Base-by-base conservation (phyloP, 64 coral and sea anemone species). In the Montipora efflorescens region DNA sequence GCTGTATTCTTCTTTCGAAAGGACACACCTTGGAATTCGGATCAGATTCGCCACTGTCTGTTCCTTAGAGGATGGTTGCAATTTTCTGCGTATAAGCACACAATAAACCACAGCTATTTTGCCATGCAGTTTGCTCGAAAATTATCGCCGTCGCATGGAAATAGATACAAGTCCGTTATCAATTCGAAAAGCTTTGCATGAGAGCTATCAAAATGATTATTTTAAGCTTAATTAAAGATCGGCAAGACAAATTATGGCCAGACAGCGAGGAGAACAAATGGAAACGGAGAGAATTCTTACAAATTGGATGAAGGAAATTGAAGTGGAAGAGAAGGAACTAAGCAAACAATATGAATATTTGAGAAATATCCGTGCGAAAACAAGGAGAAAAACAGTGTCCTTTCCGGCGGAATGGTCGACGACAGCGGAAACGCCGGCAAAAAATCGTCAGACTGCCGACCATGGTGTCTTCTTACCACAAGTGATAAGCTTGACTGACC, bases 101-200 rank as follows among this genome's bases (percentile, higher is more conserved):
- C 28, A 8, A 95, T 97, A 92, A 97, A 94, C 59, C 87, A 86
- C 64, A 76, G 88, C 50, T 94, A 91, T 78, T 88, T 94, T 61
- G 94, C 89, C 36, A 36, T 36, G 28, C 20, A 82, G 72, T 78
- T 45, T 95, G 5, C 53, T 95, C 47, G 90, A 98, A 61, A 79
- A 77, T 66, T 90, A 98, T 68, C 92, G 89, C 16, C 80, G 88
- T 4, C 88, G 92, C 59, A 57, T 95, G 75, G 78, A 92, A 18
- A 48, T 87, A 6, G 88, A 98, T 79, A 36, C 71, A 45, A 90
- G 92, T 64, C 23, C 92, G 5, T 46, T 95, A 19, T 62, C 81
- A 21, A 84, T 98, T 45, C 84, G 79, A 9, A 98, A 92, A 67
- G 96, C 93, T 10, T 79, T 92, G n/a, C 46, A 89, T 36, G 49